Evolutionary conservation across 2,888 invertebrate genomes (phyloP), one percentile per base, ranked within the genome.

Genomic region (Polylopha cassiicola): DNA sequence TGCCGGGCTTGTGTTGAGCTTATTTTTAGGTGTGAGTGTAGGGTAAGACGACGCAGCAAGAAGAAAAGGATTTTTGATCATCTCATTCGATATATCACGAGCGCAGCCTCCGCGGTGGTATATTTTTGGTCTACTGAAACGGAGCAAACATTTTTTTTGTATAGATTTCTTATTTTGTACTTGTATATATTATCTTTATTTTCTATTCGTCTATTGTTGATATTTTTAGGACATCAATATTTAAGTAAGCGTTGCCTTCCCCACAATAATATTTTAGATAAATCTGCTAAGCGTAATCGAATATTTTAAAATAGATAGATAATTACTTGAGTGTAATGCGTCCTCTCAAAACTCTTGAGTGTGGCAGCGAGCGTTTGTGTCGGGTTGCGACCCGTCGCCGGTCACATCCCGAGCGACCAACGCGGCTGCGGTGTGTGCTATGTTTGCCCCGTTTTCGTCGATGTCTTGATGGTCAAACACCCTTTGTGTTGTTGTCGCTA

Each of bases 41-140:
- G 79, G 62, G 58, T 76, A 65, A 65, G 66, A 61, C 57, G 68
- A 61, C 57, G 70, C 73, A 53, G 75, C 77, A 65, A 65, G 80
- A 75, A 87, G 87, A 76, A 76, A 89, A 89, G 89, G 89, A 89
- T 90, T 89, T 90, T 89, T 90, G 89, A 90, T 87, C 89, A 89
- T 87, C 87, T 77, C 71, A 64, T 55, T 46, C 56, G 64, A 76
- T 77, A 76, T 80, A 80, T 67, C 80, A 70, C 78, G 61, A 60
- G 75, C 70, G 65, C 50, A 50, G 58, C 53, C 63, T 55, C 62
- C 64, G 76, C 75, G 53, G 68, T 72, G 78, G 67, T 78, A 77
- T 80, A 73, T 73, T 66, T 55, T 59, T 55, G n/a, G 55, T 73
- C 75, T 68, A 73, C 77, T 68, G 76, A 81, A 84, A 81, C 84